Evolutionary conservation across 2,113 vertebrate species (phyloP).

Genomic region (Hepsetus odoe): DNA sequence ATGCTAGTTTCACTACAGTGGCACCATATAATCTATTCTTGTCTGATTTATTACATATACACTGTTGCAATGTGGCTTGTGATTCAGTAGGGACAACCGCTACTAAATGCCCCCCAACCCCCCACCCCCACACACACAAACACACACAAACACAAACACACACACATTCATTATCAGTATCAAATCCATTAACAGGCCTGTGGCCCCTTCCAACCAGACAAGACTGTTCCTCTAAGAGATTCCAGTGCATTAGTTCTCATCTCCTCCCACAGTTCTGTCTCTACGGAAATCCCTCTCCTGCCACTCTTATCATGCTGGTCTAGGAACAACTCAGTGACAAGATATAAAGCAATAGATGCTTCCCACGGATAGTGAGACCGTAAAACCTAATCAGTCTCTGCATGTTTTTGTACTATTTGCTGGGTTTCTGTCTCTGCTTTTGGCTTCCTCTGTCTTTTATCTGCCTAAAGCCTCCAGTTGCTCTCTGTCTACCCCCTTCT

Average conservation of each 20-base stretch:
- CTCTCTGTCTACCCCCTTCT: not conserved
- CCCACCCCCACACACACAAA: not conserved
- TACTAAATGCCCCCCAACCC: too few relatives aligned
- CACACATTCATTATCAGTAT: slow-evolving; percentile 9
- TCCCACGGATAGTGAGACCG: not conserved
- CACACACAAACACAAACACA: not conserved
- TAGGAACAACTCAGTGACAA: slow-evolving; percentile 5
- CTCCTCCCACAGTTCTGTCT: slow-evolving; percentile 14
- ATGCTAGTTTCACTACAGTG: too few relatives aligned
- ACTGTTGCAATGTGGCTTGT: not conserved
- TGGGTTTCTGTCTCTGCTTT: not conserved
- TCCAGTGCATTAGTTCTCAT: not conserved
- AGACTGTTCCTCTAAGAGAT: slow-evolving; percentile 25
- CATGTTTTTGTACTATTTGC: not conserved
- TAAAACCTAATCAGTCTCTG: not conserved
- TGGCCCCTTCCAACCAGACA: slow-evolving; percentile 22
- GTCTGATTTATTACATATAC: too few relatives aligned
- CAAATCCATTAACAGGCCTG: slow-evolving; percentile 29
- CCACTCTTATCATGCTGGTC: slow-evolving; percentile 3
- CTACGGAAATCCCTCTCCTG: slow-evolving; percentile 2
- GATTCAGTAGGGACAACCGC: too few relatives aligned
- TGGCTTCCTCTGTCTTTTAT: not conserved
- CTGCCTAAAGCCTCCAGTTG: not conserved
- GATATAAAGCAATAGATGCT: not conserved
- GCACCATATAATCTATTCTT: too few relatives aligned